Evolutionary conservation across 1,140 invertebrate species (phyloP), one percentile per base, ranked within the genome.

Genomic region (Triops cancriformis): DNA sequence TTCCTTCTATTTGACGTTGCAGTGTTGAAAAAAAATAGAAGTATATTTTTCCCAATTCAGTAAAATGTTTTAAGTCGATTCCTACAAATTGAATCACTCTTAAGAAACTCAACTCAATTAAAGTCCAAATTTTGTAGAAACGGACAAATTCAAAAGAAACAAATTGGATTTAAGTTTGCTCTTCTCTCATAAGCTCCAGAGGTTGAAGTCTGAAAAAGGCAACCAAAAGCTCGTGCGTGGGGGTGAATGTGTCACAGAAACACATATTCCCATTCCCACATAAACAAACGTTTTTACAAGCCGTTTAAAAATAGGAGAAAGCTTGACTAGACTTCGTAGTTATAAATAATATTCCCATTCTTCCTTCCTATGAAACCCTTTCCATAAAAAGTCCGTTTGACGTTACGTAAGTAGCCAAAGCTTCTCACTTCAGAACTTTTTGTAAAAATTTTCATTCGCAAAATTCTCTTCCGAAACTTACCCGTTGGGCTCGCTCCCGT

Each of bases 401-500:
- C 45, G 14, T 64, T 9, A 12, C 51, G 14, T 64, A 23, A 14
- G 23, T 64, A 18, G 0, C 5, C 23, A 23, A 64, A 18, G 51
- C 14, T 18, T n/a, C 14, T 18, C 18, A 14, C 14, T 23, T 64
- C 45, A 45, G 1, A 45, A 11, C 43, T 45, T 18, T 45, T 45
- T n/a, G n/a, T n/a, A n/a, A n/a, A n/a, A n/a, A n/a, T n/a, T n/a
- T n/a, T n/a, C n/a, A n/a, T n/a, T n/a, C 31, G 23, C 42, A 31
- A 73, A 77, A 64, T 45, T 23, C 27, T 26, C 2, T 31, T 12
- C 9, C 28, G 1, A 18, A n/a, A 9, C 72, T 73, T 78, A 78
- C 77, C 77, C 77, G 42, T 73, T 78, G 77, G 11, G 77, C 77
- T 14, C 77, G 73, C 41, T 78, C 77, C 12, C 77, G 77, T 6